phyloP scores from a whole-genome alignment of 2,888 invertebrate species.

The Drosophila seclusa region DNA sequence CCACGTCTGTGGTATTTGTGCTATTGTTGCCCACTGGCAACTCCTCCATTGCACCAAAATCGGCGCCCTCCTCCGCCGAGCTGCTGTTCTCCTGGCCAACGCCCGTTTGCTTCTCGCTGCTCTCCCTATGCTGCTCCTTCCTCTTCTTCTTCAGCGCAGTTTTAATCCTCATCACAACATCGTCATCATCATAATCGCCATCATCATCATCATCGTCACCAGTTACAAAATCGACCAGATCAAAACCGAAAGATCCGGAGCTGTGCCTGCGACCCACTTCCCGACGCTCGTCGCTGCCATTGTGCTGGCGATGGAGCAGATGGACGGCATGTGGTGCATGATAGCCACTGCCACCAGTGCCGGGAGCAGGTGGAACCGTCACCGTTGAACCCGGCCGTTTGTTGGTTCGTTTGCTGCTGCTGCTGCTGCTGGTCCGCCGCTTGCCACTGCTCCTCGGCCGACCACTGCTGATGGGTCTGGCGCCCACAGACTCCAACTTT shows the following conservation, averaged over 20 bases:
- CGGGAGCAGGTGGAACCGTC: neutral
- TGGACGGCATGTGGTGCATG: conserved; percentile 53
- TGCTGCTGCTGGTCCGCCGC: neutral
- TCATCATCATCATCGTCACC: conserved; percentile 61
- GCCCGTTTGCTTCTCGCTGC: conserved; percentile 15
- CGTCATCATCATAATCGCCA: conserved; percentile 31
- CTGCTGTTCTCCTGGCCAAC: conserved; percentile 61
- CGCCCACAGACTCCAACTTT: conserved; percentile 7
- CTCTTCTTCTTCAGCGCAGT: neutral
- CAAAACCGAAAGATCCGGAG: conserved; percentile 42
- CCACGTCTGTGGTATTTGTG: conserved; percentile 10
- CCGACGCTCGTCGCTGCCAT: conserved; percentile 30
- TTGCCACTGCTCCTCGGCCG: conserved; percentile 9
- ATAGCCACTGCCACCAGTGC: conserved; percentile 29
- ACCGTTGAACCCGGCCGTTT: conserved; percentile 1
- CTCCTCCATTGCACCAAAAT: conserved; percentile 72
- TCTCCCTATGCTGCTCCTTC: conserved; percentile 5
- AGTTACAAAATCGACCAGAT: conserved; percentile 58
- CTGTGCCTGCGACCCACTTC: conserved; percentile 22
- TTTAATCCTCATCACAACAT: neutral
- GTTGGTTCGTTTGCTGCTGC: neutral
- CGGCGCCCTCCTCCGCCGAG: conserved; percentile 71
- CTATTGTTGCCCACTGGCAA: neutral
- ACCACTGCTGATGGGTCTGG: conserved; percentile 45
- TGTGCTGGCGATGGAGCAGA: conserved; percentile 53